Conservation (phyloP, 2,888 invertebrate genomes). For the Anarsia innoxiella region DNA sequence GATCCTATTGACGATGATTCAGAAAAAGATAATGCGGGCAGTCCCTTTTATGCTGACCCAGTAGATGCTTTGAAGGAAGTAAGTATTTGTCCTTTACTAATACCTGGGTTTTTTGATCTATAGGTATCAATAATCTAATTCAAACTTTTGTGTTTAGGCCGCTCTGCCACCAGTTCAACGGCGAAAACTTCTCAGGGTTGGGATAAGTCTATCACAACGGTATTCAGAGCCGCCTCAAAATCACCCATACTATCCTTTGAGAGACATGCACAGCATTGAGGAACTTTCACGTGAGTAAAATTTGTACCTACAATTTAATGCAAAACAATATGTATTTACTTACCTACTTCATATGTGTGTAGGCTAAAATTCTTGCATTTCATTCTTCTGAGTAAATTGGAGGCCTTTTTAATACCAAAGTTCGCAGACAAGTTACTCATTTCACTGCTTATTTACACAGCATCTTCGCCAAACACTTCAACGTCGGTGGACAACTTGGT, state of each 20-base stretch:
- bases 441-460: too few species aligned
- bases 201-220: slow-evolving; percentile 68
- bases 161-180: slow-evolving; percentile 60
- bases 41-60: slow-evolving; percentile 93
- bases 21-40: slow-evolving; percentile 80
- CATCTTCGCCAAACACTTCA: slow-evolving; percentile 73
- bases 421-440: too few species aligned
- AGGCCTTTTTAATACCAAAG: too few species aligned
- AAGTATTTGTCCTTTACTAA: too few species aligned
- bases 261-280: slow-evolving; percentile 72
- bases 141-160: slow-evolving; percentile 33
- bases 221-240: slow-evolving; percentile 78
- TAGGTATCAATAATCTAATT: neutral
- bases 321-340: too few species aligned
- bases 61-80: slow-evolving; percentile 86
- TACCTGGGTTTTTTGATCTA: too few species aligned
- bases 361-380: too few species aligned
- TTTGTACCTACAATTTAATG: too few species aligned
- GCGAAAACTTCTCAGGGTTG: slow-evolving; percentile 56
- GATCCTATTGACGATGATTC: slow-evolving; percentile 45
- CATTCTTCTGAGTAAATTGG: too few species aligned
- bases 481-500: slow-evolving; percentile 82
- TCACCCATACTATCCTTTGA: slow-evolving; percentile 64
- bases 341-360: too few species aligned
- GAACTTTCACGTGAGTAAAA: slow-evolving; percentile 64